These are phyloP conservation scores for Napeogenes sylphis DNA, from an alignment of 2,888 invertebrate species.

Conservation along the genomic window DNA sequence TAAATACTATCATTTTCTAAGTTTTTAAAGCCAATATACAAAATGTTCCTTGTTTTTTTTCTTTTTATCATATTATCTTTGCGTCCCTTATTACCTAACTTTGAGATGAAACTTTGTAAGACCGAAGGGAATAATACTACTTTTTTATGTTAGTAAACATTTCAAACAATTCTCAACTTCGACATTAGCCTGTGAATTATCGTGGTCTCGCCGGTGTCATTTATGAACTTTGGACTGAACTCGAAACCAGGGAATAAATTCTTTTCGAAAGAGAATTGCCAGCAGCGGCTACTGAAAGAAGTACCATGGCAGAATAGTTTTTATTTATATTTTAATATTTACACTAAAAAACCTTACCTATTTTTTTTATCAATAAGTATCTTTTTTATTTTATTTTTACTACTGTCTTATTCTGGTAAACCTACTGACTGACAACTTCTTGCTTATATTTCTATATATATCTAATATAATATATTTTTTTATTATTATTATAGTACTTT, in stretches of 20 bases:
- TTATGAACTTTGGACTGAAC: slow-evolving; percentile 64
- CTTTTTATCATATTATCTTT: not conserved
- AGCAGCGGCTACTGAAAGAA: slow-evolving; percentile 26
- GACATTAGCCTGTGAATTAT: slow-evolving; percentile 74
- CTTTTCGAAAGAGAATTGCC: slow-evolving; percentile 41
- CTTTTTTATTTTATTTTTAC: no score
- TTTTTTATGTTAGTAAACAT: slow-evolving; percentile 64
- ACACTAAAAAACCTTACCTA: no score
- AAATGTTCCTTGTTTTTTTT: slow-evolving; percentile 11
- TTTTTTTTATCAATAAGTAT: no score
- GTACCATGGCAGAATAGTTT: no score
- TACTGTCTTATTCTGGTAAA: no score
- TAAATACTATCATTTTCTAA: no score
- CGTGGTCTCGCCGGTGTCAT: slow-evolving; percentile 71
- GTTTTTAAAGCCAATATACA: no score
- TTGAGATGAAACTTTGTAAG: slow-evolving; percentile 45
- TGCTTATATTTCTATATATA: no score
- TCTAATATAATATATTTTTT: no score
- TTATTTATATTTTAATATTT: no score
- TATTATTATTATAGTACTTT: no score
- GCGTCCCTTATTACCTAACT: slow-evolving; percentile 35
- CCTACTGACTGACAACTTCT: no score
- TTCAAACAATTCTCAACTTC: slow-evolving; percentile 69
- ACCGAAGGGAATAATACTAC: slow-evolving; percentile 54
- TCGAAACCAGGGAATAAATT: slow-evolving; percentile 51